Conservation (phyloP, 2,888 invertebrate genomes). For the Oegoconia quadripuncta region DNA sequence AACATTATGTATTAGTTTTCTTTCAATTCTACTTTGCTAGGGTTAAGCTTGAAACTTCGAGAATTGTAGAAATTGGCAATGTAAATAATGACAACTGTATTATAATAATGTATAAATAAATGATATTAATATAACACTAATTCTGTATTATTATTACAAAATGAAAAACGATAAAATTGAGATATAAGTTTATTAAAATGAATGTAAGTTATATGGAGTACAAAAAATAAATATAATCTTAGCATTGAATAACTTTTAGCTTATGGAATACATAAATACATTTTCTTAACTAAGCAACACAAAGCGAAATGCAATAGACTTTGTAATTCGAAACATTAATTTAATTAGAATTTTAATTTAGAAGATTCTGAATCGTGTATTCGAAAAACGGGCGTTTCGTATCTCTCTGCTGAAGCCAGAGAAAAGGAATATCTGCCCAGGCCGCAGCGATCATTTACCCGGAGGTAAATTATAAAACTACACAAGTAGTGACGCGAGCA, state of each 20-base stretch:
- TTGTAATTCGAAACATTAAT: too few species aligned
- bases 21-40: too few species aligned
- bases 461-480: conserved; percentile 31
- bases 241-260: conserved; percentile 29
- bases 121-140: background rate
- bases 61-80: too few species aligned
- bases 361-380: too few species aligned
- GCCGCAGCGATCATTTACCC: conserved; percentile 29
- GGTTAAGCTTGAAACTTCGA: too few species aligned
- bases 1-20: too few species aligned
- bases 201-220: conserved; percentile 41
- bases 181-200: conserved; percentile 19
- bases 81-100: background rate
- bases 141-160: background rate
- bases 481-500: conserved; percentile 18
- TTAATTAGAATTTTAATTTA: too few species aligned
- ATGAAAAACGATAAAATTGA: conserved; percentile 5
- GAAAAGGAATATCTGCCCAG: conserved; percentile 64
- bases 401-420: conserved; percentile 72
- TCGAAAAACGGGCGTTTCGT: conserved; percentile 54
- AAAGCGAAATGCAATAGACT: conserved; percentile 27
- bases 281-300: conserved; percentile 26
- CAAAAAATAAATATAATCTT: conserved; percentile 66
- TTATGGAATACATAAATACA: background rate
- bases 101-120: background rate